Evolutionary conservation across 2,888 invertebrate species (phyloP).

Genomic region (Ochropleura leucogaster): DNA sequence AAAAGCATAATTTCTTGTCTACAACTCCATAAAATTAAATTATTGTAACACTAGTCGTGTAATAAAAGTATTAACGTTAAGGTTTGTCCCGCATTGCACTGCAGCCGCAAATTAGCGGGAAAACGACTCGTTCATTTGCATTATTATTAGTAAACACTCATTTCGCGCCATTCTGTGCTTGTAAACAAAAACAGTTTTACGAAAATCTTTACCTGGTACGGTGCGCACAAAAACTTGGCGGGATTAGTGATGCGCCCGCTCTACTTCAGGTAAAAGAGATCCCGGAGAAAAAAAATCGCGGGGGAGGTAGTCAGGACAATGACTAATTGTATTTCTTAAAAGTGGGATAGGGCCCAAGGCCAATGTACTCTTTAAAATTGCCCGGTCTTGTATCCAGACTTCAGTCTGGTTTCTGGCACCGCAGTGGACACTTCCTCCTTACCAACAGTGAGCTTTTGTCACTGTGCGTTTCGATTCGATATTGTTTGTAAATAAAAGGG

Average conservation of each 20-base stretch:
- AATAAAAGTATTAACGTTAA: conserved; percentile 16
- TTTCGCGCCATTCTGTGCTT: conserved; percentile 86
- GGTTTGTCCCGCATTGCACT: conserved; percentile 42
- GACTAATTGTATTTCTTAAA: conserved; percentile 78
- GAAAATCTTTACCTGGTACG: conserved; percentile 79
- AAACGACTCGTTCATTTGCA: conserved; percentile 77
- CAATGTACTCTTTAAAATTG: conserved; percentile 87
- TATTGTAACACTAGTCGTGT: conserved; percentile 14
- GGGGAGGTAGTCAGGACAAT: conserved; percentile 73
- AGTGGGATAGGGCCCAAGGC: conserved; percentile 86
- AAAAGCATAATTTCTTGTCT: not conserved
- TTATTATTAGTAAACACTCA: conserved; percentile 86
- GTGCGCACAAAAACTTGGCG: conserved; percentile 72
- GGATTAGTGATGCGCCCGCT: conserved; percentile 66
- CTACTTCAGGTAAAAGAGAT: conserved; percentile 58
- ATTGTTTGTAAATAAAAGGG: conserved; percentile 84
- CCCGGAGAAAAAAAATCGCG: conserved; percentile 69
- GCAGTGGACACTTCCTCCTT: conserved; percentile 80
- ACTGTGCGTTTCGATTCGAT: conserved; percentile 63
- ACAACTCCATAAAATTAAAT: not conserved
- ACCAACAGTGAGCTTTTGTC: conserved; percentile 50
- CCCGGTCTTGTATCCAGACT: conserved; percentile 84
- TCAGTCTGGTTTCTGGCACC: conserved; percentile 87
- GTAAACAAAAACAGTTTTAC: conserved; percentile 85
- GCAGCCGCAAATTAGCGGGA: conserved; percentile 75